Percentiles rank a stretch among this genome's conserved stretches.
Conservation (phyloP, 2,797 vertebrate species). For the Pogonophryne albipinna region DNA sequence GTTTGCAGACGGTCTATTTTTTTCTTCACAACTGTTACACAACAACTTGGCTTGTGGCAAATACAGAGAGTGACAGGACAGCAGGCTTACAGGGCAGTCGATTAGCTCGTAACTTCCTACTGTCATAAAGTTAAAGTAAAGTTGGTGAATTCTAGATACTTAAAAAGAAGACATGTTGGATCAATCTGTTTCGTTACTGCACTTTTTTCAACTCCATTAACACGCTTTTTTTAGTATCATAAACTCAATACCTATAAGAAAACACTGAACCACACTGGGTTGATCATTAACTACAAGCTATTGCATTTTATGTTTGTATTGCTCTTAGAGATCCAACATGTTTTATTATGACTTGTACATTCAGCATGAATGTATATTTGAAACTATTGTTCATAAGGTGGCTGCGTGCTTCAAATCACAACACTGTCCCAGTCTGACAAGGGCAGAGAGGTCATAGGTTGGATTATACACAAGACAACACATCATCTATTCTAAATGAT, state of each 20-base stretch:
- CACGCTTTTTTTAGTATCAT: not conserved
- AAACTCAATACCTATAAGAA: not conserved
- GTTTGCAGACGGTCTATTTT: conserved; percentile 47
- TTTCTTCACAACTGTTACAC: conserved; percentile 62
- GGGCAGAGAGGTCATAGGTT: not conserved
- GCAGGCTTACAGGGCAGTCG: conserved; percentile 6
- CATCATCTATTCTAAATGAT: conserved; percentile 25
- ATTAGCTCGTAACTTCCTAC: conserved; percentile 10
- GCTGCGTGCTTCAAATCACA: not conserved
- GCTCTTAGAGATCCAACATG: not conserved
- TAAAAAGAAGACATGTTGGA: not conserved
- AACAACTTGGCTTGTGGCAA: conserved; percentile 67
- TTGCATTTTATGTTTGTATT: not conserved
- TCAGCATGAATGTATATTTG: not conserved
- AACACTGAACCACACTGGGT: not conserved
- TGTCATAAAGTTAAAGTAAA: conserved; percentile 1
- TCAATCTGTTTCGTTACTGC: not conserved
- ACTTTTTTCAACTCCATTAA: not conserved
- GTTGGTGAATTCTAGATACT: not conserved
- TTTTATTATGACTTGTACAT: not conserved
- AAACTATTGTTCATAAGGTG: not conserved
- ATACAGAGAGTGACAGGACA: conserved; percentile 45
- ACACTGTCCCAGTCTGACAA: not conserved
- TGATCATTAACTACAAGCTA: conserved; percentile 7
- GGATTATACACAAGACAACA: too few species aligned